phyloP scores from a whole-genome alignment of 2,888 invertebrate species.

The Abrostola triplasia region DNA sequence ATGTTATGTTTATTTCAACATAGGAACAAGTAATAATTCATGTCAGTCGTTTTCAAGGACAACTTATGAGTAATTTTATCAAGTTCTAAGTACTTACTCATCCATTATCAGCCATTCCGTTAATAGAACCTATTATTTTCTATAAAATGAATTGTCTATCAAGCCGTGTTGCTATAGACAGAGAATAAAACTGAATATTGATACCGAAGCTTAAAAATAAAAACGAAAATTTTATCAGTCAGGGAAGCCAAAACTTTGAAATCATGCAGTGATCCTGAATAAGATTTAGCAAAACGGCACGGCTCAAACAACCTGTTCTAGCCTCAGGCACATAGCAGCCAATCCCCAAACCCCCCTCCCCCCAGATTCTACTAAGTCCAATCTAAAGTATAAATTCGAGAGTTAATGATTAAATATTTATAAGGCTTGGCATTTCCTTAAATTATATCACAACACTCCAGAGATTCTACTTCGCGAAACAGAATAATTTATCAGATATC shows the following conservation, averaged over 20 bases:
- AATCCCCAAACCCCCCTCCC: not conserved
- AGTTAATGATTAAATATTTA: constrained; percentile 49
- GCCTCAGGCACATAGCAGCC: not conserved
- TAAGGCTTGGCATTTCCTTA: constrained; percentile 39
- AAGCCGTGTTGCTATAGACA: too few relatives aligned
- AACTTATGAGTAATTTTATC: not conserved
- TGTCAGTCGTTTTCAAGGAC: not conserved
- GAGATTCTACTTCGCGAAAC: constrained; percentile 33
- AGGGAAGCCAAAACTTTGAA: too few relatives aligned
- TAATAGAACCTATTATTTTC: too few relatives aligned
- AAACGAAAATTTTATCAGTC: too few relatives aligned
- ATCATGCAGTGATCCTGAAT: too few relatives aligned
- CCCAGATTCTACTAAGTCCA: constrained; percentile 16
- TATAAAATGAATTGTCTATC: too few relatives aligned
- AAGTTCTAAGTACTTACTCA: not conserved
- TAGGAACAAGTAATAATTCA: not conserved
- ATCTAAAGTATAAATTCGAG: constrained; percentile 48
- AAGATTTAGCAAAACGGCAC: too few relatives aligned
- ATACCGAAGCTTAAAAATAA: too few relatives aligned
- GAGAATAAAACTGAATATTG: too few relatives aligned
- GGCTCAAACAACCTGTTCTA: not conserved
- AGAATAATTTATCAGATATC: constrained; percentile 45
- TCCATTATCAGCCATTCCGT: not conserved
- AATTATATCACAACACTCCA: constrained; percentile 40
- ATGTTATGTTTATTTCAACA: too few relatives aligned